Evolutionary conservation across 2,797 vertebrate species (phyloP), one percentile per base, ranked within the genome.

Genomic region (Epinephelus malabaricus): DNA sequence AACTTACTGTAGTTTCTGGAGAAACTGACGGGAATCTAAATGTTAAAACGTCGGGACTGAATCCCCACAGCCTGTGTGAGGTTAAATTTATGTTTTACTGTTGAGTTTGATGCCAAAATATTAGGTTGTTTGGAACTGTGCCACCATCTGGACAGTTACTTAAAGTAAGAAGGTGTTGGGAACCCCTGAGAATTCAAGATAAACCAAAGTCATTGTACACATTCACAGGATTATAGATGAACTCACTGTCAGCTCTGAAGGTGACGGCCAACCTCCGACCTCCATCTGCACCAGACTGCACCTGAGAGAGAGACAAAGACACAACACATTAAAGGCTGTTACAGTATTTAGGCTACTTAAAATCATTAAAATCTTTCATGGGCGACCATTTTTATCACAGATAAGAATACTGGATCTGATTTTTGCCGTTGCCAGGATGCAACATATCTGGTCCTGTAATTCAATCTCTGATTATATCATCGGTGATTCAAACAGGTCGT

Each of bases 201-300:
- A 18, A 70, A 51, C 14, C 14, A 38, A 25, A 64, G 30, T 53
- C 54, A 53, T 70, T 1, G 8, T 54, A 6, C 10, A 73, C 8
- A 59, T 73, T 47, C 10, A 56, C 1, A 61, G 40, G 59, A 34
- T 18, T 7, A 46, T 0, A 74, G 10, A 66, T 2, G 43, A 73
- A 86, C 95, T 95, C 90, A 96, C 95, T 96, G 91, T 96, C 95
- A 2, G 90, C 84, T 79, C 93, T 91, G 84, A 95, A 92, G 65
- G 91, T 93, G 81, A 95, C 84, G 18, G 83, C 73, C 25, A 91
- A 66, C 88, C 87, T 92, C 56, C 91, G 92, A 47, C 89, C 78
- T 64, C 92, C 94, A 7, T 96, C 95, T 19, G 81, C 69, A 79
- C 79, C 91, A 38, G 89, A 83, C 92, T 86, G 90, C 25, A 88